Evolutionary conservation across 2,888 invertebrate species (phyloP).

Genomic region (Drosophila flavopinicola): DNA sequence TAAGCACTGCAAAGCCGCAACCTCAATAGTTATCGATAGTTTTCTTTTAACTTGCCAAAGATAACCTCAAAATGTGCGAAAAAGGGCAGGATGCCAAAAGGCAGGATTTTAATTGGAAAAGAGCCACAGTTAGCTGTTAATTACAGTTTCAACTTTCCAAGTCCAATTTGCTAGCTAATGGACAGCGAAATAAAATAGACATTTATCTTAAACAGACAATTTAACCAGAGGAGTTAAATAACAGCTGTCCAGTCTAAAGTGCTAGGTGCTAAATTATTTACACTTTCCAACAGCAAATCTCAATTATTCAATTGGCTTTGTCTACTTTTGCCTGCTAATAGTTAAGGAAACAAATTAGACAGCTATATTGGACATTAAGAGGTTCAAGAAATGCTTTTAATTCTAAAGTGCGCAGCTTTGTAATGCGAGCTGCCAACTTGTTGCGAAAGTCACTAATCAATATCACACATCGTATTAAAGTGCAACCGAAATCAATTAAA

Average conservation of each 20-base stretch:
- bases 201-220: neutral
- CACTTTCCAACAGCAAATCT: too few relatives aligned
- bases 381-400: neutral
- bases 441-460: constrained; percentile 21
- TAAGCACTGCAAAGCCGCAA: too few relatives aligned
- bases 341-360: neutral
- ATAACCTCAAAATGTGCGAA: neutral
- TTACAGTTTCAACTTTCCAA: too few relatives aligned
- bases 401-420: neutral
- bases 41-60: too few relatives aligned
- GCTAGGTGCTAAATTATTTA: too few relatives aligned
- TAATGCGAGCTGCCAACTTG: constrained; percentile 11
- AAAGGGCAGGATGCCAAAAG: neutral
- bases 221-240: neutral
- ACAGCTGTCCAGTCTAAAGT: neutral
- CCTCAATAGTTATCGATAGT: too few relatives aligned
- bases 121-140: constrained; percentile 1
- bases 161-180: neutral
- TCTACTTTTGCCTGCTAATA: neutral
- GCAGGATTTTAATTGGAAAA: neutral
- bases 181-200: neutral
- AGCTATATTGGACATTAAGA: neutral
- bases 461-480: constrained; percentile 7
- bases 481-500: constrained; percentile 25
- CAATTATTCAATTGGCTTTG: too few relatives aligned